Conservation (phyloP, 2,113 vertebrate genomes). For the Butorides virescens region DNA sequence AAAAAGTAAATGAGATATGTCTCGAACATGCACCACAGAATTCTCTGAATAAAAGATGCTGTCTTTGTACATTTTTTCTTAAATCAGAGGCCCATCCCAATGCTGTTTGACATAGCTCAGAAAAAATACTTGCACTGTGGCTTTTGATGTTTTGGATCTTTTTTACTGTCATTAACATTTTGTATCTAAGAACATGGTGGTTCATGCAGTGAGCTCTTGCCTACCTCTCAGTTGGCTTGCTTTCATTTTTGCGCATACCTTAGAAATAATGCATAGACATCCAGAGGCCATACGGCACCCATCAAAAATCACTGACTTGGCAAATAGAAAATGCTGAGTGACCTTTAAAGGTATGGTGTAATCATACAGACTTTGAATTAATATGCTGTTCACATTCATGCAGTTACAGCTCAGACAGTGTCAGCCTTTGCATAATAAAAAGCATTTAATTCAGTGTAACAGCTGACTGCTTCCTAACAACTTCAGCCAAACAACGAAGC, state of each 20-base stretch:
- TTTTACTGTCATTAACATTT: accelerated
- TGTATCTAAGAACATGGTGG: neutral
- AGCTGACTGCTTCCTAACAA: neutral
- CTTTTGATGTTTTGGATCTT: neutral
- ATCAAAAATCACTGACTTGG: slow-evolving; percentile 3
- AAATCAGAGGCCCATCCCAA: neutral
- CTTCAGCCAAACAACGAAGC: neutral
- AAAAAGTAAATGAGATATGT: neutral
- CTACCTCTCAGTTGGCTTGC: neutral
- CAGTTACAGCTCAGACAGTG: neutral
- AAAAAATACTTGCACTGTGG: neutral
- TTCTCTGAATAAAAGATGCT: neutral
- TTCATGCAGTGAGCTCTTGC: neutral
- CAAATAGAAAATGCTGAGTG: slow-evolving; percentile 5
- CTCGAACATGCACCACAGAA: neutral
- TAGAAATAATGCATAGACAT: neutral
- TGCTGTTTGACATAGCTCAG: neutral
- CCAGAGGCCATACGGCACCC: neutral
- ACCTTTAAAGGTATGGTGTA: slow-evolving; percentile 25
- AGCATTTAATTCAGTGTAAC: neutral
- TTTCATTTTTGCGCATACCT: neutral
- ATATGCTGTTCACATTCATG: neutral
- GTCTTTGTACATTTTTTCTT: neutral
- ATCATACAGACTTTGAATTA: slow-evolving; percentile 25
- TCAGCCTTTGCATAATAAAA: slow-evolving; percentile 32